A percentile compares a stretch with the other conserved stretches of the same genome.
Conservation (phyloP, 2,113 vertebrate genomes). For the Polypterus senegalus region DNA sequence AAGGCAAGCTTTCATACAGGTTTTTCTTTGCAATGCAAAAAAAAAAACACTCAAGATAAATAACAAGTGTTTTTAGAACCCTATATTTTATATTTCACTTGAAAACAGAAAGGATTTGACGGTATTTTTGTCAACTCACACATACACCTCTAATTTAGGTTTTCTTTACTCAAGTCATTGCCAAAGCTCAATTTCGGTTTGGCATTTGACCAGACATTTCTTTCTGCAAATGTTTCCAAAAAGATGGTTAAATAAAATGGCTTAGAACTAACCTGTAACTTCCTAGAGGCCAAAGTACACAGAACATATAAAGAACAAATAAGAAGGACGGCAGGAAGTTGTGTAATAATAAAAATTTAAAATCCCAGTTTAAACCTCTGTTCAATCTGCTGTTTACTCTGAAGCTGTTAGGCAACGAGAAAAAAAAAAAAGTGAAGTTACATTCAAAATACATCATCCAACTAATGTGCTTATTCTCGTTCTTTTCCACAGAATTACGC, state of each 20-base stretch:
- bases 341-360: too few species aligned
- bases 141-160: constrained; percentile 9
- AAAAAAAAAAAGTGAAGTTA: too few species aligned
- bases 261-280: not conserved
- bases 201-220: constrained; percentile 3
- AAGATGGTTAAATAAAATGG: constrained; percentile 1
- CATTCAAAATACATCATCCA: too few species aligned
- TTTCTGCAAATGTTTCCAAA: constrained; percentile 7
- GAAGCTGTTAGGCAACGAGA: too few species aligned
- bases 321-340: too few species aligned
- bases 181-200: not conserved
- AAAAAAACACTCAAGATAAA: constrained; percentile 3
- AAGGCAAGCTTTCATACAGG: not conserved
- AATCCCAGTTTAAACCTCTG: too few species aligned
- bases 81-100: constrained; percentile 1
- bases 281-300: not conserved
- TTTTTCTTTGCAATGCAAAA: constrained; percentile 15
- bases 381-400: too few species aligned
- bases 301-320: too few species aligned
- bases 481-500: too few species aligned
- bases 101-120: constrained; percentile 10
- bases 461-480: too few species aligned
- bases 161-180: not conserved
- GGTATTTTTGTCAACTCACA: constrained; percentile 12
- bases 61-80: not conserved